Base-by-base conservation (phyloP, 2,113 vertebrate genomes). In the Channa maculata region DNA sequence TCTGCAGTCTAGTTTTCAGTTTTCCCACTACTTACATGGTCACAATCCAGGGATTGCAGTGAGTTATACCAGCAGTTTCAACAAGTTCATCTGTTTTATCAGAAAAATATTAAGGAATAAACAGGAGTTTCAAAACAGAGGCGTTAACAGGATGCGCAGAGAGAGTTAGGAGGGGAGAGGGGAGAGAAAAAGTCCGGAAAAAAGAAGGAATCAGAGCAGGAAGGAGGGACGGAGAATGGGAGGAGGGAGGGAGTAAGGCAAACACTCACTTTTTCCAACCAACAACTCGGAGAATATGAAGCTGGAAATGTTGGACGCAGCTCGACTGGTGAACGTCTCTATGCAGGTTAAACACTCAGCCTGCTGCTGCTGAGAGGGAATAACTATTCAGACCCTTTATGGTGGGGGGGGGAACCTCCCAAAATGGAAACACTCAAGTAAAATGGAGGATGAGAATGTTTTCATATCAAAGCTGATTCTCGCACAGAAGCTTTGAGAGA, bases 181-280 rank as follows among this genome's bases (percentile, higher is more conserved):
- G 51, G 43, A 61, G 33, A 63, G n/a, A n/a, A n/a, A n/a, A n/a
- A 24, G 68, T 59, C 33, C 58, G 63, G 50, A 38, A 68, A 37
- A 72, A 45, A 36, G 5, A 3, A 39, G 63, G 43, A 50, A 12
- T 58, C 1, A 8, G 43, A 7, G 39, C 13, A 6, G 51, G 33
- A 66, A 63, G 44, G 62, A 37, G 41, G 57, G 70, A 63, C 38
- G 41, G 66, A 52, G 1, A 43, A 44, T 54, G 44, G 48, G 54
- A 67, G 44, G 70, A 44, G 64, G 50, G 53, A 10, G 61, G 15
- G 70, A 51, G 41, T 24, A 43, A 71, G 48, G 76, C 52, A 68
- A 86, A 80, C 84, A 84, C 51, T 87, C 89, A 89, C 46, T 76
- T 89, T 90, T 90, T 90, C 89, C 89, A 76, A 71, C 77, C 62